Conservation (phyloP, 1,140 invertebrate genomes). For the Phortica variegata region DNA sequence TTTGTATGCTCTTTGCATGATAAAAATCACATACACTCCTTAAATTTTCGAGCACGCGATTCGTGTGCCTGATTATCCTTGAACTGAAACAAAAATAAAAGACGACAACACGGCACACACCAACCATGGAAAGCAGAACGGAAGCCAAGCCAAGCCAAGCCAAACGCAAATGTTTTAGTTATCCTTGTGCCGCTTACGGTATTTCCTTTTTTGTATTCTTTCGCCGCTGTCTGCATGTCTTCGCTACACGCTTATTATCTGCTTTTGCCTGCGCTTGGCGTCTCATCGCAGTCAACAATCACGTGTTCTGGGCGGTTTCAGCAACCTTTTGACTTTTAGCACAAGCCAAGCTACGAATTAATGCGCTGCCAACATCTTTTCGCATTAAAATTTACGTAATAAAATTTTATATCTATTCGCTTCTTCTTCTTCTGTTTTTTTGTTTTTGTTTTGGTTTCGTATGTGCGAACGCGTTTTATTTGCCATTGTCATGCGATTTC, state of each 20-base stretch:
- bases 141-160: too few relatives aligned
- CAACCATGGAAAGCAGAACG: not conserved
- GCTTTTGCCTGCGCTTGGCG: constrained; percentile 12
- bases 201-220: not conserved
- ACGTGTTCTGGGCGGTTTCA: not conserved
- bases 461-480: constrained; percentile 28
- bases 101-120: too few relatives aligned
- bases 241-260: constrained; percentile 4
- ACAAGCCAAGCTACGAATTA: constrained; percentile 25
- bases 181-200: constrained; percentile 6
- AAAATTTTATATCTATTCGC: constrained; percentile 43
- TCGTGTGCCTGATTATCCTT: constrained; percentile 56
- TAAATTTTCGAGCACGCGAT: constrained; percentile 54
- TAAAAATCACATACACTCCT: constrained; percentile 58
- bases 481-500: constrained; percentile 31
- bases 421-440: constrained; percentile 30
- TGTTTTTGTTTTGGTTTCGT: constrained; percentile 22
- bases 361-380: constrained; percentile 21
- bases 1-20: constrained; percentile 54
- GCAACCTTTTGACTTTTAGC: constrained; percentile 1
- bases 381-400: constrained; percentile 26
- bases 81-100: constrained; percentile 29
- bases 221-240: constrained; percentile 27
- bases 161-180: too few relatives aligned
- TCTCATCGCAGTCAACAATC: constrained; percentile 23